Evolutionary conservation across 2,113 vertebrate species (phyloP).

Genomic region (Ictalurus furcatus): DNA sequence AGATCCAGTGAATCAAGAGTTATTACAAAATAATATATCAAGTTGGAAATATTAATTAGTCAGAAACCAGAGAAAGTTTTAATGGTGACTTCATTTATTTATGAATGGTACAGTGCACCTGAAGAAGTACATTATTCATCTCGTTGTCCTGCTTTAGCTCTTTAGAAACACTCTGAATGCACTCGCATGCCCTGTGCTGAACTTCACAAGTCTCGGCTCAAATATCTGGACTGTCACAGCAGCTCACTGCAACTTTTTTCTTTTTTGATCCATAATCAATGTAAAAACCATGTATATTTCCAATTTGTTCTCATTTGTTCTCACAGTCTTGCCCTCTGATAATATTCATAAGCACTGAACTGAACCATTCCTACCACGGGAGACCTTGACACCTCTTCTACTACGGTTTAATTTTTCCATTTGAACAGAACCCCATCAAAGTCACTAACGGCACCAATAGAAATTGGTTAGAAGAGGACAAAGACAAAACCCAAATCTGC

Average conservation of each 20-base stretch:
- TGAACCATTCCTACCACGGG: constrained; percentile 12
- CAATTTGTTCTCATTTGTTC: constrained; percentile 14
- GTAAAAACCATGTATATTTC: background rate
- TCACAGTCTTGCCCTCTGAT: background rate
- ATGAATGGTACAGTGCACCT: constrained; percentile 21
- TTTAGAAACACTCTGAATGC: constrained; percentile 31
- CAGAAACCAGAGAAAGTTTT: constrained; percentile 20
- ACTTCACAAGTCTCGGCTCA: background rate
- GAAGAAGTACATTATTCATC: constrained; percentile 42
- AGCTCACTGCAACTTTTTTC: background rate
- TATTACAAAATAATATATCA: constrained; percentile 11
- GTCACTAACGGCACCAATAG: constrained; percentile 65
- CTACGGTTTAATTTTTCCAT: constrained; percentile 56
- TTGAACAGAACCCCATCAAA: constrained; percentile 67
- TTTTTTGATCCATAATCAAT: constrained; percentile 14
- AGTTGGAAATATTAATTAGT: constrained; percentile 46
- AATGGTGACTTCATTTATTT: constrained; percentile 18
- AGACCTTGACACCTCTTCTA: constrained; percentile 17
- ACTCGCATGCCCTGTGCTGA: background rate
- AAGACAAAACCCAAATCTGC: constrained; percentile 64
- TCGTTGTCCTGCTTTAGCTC: constrained; percentile 22
- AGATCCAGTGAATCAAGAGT: constrained; percentile 27
- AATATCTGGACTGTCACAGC: background rate
- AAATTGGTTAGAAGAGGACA: constrained; percentile 66
- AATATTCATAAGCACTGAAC: background rate